Evolutionary conservation across 1,140 invertebrate species (phyloP).

Genomic region (Drosophila nasuta): DNA sequence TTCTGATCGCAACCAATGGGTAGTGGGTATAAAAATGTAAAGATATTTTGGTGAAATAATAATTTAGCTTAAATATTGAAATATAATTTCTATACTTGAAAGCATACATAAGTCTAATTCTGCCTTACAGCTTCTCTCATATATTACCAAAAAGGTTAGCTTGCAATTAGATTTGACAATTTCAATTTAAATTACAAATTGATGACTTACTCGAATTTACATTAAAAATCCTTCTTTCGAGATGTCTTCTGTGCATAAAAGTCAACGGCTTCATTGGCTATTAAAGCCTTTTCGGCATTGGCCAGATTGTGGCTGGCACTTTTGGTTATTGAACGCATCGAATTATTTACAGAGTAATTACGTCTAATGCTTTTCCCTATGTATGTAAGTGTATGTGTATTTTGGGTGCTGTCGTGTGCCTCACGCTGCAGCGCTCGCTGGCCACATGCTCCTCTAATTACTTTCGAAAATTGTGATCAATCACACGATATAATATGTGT

Average conservation of each 20-base stretch:
- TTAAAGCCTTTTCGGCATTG: constrained; percentile 26
- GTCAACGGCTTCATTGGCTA: constrained; percentile 19
- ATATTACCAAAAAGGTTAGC: too few species aligned
- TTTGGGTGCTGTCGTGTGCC: constrained; percentile 5
- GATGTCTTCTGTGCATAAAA: not conserved
- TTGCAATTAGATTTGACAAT: too few species aligned
- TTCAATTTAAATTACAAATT: not conserved
- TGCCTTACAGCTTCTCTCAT: too few species aligned
- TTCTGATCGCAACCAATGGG: too few species aligned
- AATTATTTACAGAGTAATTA: constrained; percentile 74
- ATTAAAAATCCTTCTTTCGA: not conserved
- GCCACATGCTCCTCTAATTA: constrained; percentile 64
- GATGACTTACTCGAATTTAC: not conserved
- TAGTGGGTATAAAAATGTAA: too few species aligned
- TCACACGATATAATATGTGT: constrained; percentile 54
- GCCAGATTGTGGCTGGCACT: constrained; percentile 19
- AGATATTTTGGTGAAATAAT: too few species aligned
- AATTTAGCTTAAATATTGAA: too few species aligned
- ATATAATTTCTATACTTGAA: too few species aligned
- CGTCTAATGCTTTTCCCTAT: constrained; percentile 47
- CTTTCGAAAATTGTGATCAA: constrained; percentile 76
- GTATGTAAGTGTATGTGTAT: not conserved
- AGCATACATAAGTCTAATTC: too few species aligned
- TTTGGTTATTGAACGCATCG: constrained; percentile 31
- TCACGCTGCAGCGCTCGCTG: not conserved